Conservation (phyloP, 2,888 invertebrate genomes). For the Platycheirus rosarum region DNA sequence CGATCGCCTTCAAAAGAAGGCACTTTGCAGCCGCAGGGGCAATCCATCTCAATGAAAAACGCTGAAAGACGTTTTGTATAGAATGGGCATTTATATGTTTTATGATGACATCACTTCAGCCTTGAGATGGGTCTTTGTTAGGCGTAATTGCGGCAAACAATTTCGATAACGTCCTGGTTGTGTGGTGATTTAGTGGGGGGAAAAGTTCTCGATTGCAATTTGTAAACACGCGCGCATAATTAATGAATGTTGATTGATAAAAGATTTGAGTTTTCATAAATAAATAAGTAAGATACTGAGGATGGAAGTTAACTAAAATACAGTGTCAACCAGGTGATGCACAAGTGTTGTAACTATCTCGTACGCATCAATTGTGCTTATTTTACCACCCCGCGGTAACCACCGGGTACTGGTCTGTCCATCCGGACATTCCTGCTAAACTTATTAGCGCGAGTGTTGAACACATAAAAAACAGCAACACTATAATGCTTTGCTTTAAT, state of each 20-base stretch:
- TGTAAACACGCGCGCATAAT: slow-evolving; percentile 53
- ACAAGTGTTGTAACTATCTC: too few relatives aligned
- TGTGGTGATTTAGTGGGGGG: slow-evolving; percentile 28
- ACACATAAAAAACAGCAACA: too few relatives aligned
- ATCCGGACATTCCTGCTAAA: too few relatives aligned
- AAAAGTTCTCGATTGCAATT: slow-evolving; percentile 26
- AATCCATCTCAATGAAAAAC: slow-evolving; percentile 42
- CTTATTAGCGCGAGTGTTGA: too few relatives aligned
- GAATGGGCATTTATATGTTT: slow-evolving; percentile 57
- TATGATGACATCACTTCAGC: slow-evolving; percentile 62
- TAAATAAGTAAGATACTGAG: slow-evolving; percentile 10
- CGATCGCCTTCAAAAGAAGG: slow-evolving; percentile 5
- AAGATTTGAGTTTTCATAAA: not conserved
- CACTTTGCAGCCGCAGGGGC: slow-evolving; percentile 13
- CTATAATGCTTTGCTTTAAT: too few relatives aligned
- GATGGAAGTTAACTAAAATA: too few relatives aligned
- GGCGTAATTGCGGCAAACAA: slow-evolving; percentile 50
- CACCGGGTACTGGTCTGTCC: too few relatives aligned
- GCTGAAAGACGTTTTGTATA: slow-evolving; percentile 32
- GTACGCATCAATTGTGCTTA: too few relatives aligned
- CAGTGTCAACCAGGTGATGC: too few relatives aligned
- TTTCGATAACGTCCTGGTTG: slow-evolving; percentile 46
- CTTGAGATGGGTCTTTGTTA: slow-evolving; percentile 39
- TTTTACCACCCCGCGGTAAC: too few relatives aligned
- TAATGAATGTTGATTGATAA: slow-evolving; percentile 44